phyloP scores from a whole-genome alignment of 2,113 vertebrate genomes.

The Periophthalmodon schlosseri region DNA sequence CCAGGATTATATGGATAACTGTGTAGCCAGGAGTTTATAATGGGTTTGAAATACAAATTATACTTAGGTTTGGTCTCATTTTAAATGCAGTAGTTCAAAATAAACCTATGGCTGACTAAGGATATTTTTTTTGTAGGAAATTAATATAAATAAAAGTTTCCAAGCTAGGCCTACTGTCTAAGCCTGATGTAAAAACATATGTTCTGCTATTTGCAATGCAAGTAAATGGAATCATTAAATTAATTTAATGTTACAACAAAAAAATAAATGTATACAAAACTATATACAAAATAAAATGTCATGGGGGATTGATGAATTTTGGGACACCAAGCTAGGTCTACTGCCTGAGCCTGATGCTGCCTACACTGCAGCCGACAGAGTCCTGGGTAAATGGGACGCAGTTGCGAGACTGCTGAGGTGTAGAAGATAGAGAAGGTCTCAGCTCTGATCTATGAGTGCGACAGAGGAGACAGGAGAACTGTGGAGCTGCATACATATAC shows the following conservation, averaged over 20 bases:
- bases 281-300: not conserved
- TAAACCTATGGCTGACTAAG: no score
- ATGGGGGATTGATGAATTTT: not conserved
- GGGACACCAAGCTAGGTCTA: no score
- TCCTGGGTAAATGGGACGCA: conserved; percentile 81
- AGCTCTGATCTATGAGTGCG: conserved; percentile 56
- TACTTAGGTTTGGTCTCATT: no score
- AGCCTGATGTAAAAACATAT: no score
- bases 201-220: no score
- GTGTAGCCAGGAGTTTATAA: conserved; percentile 30
- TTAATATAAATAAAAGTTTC: not conserved
- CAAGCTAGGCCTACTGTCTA: no score
- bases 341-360: conserved; percentile 20
- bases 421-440: conserved; percentile 91
- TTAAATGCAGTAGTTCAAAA: no score
- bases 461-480: not conserved
- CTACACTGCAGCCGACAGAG: conserved; percentile 18
- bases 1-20: conserved; percentile 51
- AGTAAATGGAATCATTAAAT: no score
- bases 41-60: no score
- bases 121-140: not conserved
- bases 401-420: conserved; percentile 86
- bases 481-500: conserved; percentile 17
- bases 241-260: no score
- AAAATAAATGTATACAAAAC: no score